Percentiles rank a stretch among this genome's conserved stretches.
These are phyloP conservation scores for Dallia pectoralis DNA, from an alignment of 2,797 vertebrate species.

Conservation along the genomic window DNA sequence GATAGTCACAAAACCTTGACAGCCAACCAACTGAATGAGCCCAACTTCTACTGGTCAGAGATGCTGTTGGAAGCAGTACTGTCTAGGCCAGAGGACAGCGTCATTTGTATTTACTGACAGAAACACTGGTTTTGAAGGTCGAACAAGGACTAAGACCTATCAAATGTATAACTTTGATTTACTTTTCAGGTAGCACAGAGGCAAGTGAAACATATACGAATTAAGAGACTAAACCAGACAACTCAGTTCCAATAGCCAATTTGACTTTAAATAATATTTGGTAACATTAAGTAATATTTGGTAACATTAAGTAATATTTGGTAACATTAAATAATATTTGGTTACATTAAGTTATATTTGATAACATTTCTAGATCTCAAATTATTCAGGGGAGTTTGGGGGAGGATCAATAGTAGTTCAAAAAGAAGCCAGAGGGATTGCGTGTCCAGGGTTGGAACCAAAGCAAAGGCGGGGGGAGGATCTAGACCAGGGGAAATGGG, in stretches of 20 bases:
- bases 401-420: conserved; percentile 44
- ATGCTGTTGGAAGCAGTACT: not conserved
- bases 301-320: not conserved
- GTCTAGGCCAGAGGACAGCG: not conserved
- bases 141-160: not conserved
- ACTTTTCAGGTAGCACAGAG: not conserved
- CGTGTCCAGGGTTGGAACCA: conserved; percentile 62
- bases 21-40: not conserved
- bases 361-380: too few relatives aligned
- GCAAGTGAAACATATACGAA: not conserved
- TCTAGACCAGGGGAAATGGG: conserved; percentile 32
- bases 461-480: conserved; percentile 60
- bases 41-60: not conserved
- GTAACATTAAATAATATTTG: too few relatives aligned
- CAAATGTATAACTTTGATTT: not conserved
- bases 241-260: not conserved
- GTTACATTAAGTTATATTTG: not conserved
- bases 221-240: not conserved
- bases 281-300: too few relatives aligned
- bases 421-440: conserved; percentile 51
- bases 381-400: conserved; percentile 63
- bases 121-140: not conserved
- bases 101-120: not conserved
- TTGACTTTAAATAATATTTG: not conserved
- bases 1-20: conserved; percentile 26